Conservation (phyloP, 2,797 vertebrate genomes). For the Tamandua tetradactyla region DNA sequence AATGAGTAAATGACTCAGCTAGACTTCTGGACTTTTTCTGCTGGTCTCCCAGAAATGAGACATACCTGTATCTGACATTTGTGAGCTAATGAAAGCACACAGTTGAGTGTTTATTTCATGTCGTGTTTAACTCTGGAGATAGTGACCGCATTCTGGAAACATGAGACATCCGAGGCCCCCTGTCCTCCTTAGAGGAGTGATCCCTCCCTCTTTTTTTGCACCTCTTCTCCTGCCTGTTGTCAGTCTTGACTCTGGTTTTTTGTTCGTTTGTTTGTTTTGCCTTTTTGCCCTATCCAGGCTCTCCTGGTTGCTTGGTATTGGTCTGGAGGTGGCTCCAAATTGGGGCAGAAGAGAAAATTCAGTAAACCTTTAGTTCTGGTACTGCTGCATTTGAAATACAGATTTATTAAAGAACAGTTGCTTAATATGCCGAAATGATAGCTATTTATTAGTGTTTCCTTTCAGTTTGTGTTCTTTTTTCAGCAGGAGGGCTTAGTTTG, state of each 20-base stretch:
- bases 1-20: not conserved
- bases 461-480: constrained; percentile 19
- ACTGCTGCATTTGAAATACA: constrained; percentile 20
- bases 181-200: not conserved
- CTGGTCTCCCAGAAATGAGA: not conserved
- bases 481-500: constrained; percentile 49
- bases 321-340: not conserved
- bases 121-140: not conserved
- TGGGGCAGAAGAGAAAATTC: constrained; percentile 34
- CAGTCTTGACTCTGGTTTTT: not conserved
- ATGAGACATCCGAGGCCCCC: not conserved
- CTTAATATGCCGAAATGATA: constrained; percentile 42
- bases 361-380: constrained; percentile 11
- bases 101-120: not conserved
- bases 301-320: not conserved
- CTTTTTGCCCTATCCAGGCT: not conserved
- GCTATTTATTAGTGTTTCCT: constrained; percentile 41
- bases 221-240: not conserved
- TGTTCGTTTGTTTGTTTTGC: too few species aligned
- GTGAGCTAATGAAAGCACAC: not conserved
- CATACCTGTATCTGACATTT: constrained; percentile 4
- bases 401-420: constrained; percentile 33
- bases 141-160: not conserved
- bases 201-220: not conserved
- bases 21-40: not conserved